Conservation (phyloP, 2,888 invertebrate species). For the Prenolepis imparis region DNA sequence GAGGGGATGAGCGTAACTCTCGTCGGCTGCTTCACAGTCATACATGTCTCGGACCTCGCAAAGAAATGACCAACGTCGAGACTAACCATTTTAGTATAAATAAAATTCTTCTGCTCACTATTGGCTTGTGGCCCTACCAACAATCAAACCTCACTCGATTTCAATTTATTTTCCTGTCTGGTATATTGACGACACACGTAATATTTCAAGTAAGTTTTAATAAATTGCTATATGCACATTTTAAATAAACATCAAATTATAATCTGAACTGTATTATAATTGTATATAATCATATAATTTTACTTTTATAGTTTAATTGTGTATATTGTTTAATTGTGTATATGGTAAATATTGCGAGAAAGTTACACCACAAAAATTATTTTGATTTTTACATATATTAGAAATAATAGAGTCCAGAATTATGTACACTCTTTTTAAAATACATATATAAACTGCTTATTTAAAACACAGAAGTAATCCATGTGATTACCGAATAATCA, state of each 20-base stretch:
- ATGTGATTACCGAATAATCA: too few relatives aligned
- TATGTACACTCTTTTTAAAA: too few relatives aligned
- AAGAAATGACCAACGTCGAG: neutral
- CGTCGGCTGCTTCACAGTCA: neutral
- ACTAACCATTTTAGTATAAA: neutral
- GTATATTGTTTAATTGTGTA: too few relatives aligned
- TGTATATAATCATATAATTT: too few relatives aligned
- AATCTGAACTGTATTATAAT: neutral
- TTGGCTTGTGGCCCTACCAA: conserved; percentile 3
- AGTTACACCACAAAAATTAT: too few relatives aligned
- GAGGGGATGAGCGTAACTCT: neutral
- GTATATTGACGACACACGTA: neutral
- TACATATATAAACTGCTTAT: too few relatives aligned
- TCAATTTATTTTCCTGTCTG: neutral
- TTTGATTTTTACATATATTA: too few relatives aligned
- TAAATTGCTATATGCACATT: neutral
- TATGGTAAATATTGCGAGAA: too few relatives aligned
- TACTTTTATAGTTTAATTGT: too few relatives aligned
- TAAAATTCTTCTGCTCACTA: neutral
- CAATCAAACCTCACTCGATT: conserved; percentile 2
- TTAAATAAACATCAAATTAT: neutral
- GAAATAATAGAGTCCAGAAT: too few relatives aligned
- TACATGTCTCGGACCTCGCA: neutral
- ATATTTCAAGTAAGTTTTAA: neutral
- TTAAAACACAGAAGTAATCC: too few relatives aligned